A percentile compares a stretch with the other conserved stretches of the same genome.
Conservation (phyloP, 2,113 vertebrate genomes). For the Origma solitaria region DNA sequence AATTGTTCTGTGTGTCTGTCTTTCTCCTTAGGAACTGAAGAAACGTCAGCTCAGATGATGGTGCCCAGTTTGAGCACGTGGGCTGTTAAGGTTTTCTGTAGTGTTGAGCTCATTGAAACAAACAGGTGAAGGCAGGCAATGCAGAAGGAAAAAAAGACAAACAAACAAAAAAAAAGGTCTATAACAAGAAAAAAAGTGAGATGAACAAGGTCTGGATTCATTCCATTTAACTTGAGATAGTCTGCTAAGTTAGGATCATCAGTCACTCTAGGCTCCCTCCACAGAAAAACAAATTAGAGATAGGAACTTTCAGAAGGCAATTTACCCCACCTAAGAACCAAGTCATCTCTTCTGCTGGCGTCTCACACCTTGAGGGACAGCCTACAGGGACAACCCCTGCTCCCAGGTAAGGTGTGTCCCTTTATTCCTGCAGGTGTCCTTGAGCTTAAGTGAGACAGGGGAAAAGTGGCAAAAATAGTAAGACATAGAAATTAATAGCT, state of each 20-base stretch:
- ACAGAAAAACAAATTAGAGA: neutral
- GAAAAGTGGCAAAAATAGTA: neutral
- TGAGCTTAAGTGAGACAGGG: neutral
- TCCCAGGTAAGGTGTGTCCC: neutral
- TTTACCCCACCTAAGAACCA: neutral
- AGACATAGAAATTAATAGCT: neutral
- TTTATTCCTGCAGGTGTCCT: neutral
- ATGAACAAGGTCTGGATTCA: neutral
- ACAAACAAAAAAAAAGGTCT: neutral
- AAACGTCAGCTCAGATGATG: neutral
- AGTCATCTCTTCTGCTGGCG: neutral
- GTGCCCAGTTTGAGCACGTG: neutral
- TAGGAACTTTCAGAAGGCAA: neutral
- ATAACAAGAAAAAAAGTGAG: neutral
- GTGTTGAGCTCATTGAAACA: neutral
- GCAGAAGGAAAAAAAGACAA: neutral
- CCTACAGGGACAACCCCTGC: neutral
- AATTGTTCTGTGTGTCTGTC: neutral
- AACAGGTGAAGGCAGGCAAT: neutral
- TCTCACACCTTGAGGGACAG: neutral
- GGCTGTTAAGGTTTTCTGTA: neutral
- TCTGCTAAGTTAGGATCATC: neutral
- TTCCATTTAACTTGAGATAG: neutral
- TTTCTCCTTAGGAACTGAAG: neutral
- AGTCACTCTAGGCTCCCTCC: neutral